Evolutionary conservation across 2,797 vertebrate species (phyloP).

Genomic region (Alcedo atthis): DNA sequence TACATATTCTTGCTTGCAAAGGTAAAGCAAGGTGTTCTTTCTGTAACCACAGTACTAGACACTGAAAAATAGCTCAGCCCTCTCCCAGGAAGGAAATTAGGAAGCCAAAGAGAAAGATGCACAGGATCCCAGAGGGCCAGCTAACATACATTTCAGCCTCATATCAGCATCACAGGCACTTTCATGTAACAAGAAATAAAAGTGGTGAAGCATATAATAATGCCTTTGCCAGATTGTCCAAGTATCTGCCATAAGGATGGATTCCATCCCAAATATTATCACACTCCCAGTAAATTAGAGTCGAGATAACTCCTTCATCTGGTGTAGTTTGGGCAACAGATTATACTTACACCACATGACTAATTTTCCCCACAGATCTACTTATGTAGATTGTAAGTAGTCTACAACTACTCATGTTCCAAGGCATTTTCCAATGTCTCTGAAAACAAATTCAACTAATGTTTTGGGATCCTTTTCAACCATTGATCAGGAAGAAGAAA

Average conservation of each 20-base stretch:
- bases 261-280: background rate
- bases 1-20: fast-evolving
- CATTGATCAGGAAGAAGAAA: background rate
- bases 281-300: background rate
- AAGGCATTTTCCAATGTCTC: background rate
- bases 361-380: background rate
- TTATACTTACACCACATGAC: fast-evolving
- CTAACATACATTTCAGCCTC: background rate
- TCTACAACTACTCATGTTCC: background rate
- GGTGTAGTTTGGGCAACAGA: background rate
- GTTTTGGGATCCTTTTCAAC: background rate
- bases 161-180: background rate
- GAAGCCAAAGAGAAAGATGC: background rate
- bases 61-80: background rate
- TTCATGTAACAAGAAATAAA: background rate
- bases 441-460: background rate
- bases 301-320: fast-evolving
- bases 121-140: background rate
- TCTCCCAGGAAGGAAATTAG: background rate
- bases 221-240: background rate
- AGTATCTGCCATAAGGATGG: background rate
- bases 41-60: background rate
- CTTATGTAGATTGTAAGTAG: background rate
- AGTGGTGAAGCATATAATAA: background rate
- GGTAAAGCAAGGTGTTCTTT: background rate